Evolutionary conservation across 53 echinoderm and acorn worm genomes (phyloP).

Genomic region (Apostichopus leukothele): DNA sequence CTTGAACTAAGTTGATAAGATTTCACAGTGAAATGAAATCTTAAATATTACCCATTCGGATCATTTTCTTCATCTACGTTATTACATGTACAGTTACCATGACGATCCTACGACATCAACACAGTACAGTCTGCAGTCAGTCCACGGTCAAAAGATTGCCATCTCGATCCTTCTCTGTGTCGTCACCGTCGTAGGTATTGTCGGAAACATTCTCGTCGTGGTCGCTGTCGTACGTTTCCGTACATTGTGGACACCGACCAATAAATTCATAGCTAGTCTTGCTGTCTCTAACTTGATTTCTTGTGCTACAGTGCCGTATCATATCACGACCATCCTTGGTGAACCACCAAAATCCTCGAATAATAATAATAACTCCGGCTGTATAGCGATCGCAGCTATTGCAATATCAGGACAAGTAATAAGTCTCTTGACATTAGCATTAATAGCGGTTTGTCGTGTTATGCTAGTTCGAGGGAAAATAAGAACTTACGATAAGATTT

Average conservation of each 20-base stretch:
- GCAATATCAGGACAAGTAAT: neutral
- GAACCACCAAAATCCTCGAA: neutral
- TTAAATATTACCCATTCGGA: no score
- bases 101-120: no score
- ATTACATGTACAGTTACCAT: no score
- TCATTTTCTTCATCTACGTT: no score
- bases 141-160: neutral
- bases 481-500: neutral
- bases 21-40: no score
- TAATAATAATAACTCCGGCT: neutral
- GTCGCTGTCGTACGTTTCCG: neutral
- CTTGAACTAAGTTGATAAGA: no score
- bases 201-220: constrained; percentile 31
- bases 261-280: constrained; percentile 15
- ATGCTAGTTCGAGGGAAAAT: neutral
- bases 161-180: constrained; percentile 4
- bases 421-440: neutral
- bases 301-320: constrained; percentile 12
- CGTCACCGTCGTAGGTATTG: neutral
- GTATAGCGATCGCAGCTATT: neutral
- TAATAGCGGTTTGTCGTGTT: constrained; percentile 12
- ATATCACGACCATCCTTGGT: constrained; percentile 8
- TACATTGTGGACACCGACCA: constrained; percentile 10
- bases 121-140: neutral
- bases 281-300: neutral